Evolutionary conservation across 2,113 vertebrate species (phyloP), one percentile per base, ranked within the genome.

Genomic region (Delphinus delphis): DNA sequence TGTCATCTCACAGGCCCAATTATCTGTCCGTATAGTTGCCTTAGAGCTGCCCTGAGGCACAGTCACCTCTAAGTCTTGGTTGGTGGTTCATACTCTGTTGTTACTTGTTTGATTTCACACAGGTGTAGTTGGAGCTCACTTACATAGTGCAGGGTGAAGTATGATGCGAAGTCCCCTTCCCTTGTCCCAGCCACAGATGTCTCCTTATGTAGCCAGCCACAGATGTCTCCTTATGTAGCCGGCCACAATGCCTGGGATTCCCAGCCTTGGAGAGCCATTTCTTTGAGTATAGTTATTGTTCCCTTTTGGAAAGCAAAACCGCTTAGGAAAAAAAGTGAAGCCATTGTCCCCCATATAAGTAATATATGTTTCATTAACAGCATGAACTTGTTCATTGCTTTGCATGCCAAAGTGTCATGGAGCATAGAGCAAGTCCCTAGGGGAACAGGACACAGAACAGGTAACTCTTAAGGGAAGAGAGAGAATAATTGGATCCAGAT

Each of bases 1-100:
- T 93, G 68, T 96, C 87, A 95, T 38, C 87, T 96, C 90, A 89
- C 26, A 96, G 36, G 65, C 63, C 95, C 95, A 95, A 90, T 97
- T 97, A 92, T 92, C 86, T 95, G 73, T 67, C 89, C 23, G 2
- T 87, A 41, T 93, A 60, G 79, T 95, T 93, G 68, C 76, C 95
- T 68, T 80, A 9, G 36, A 93, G 79, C 82, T 95, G 17, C 70
- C 96, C 87, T 92, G 50, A 89, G 90, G 96, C 79, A 90, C 60
- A 47, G 8, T 74, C 36, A 26, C 86, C 87, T 96, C 82, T 77
- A 26, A 23, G 50, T 70, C 53, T 77, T 93, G 73, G 79, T 95
- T 60, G 31, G 47, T 97, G 33, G 38, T 62, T 95, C 68, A 26
- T 87, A 68, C 17, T 74, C 44, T 93, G 20, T 82, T 91, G 74